Base-by-base conservation (phyloP, 2,113 vertebrate genomes). In the Quiscalus mexicanus region DNA sequence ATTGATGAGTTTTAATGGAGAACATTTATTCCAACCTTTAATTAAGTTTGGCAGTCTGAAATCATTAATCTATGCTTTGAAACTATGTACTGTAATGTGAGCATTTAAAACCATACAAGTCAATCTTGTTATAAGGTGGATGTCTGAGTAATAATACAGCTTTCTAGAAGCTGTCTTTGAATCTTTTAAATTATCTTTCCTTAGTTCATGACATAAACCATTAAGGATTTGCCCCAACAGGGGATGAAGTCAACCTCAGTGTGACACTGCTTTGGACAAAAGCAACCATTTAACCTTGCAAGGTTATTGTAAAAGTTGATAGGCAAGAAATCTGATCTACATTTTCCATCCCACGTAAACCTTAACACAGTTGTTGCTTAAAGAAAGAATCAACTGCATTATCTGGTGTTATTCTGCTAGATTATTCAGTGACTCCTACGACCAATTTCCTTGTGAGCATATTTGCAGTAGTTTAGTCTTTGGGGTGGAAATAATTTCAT, bases 1-100 rank as follows among this genome's bases (percentile, higher is more conserved):
- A 96, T 58, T 97, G 85, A 93, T 91, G 82, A 95, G 90, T 95
- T 94, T 87, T 97, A 95, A 96, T 56, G 45, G 89, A 94, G 91
- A 96, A 93, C 91, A 93, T 86, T 97, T 96, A 97, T 92, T 87
- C 47, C 41, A 97, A 90, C 86, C 79, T 89, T 94, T 95, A 97
- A 97, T 97, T 97, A 97, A 95, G 80, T 95, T 76, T 97, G 93
- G 79, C 89, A 95, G 90, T 85, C 89, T 96, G 62, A 97, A 97
- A 98, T 87, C 35, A 90, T 93, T 92, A 65, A 60, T 93, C 69
- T 93, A 91, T 73, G 76, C 77, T 94, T 95, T 95, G 58, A 95
- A 95, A 82, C 84, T 67, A 90, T 8, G 16, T 24, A 64, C 42
- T 91, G 64, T 91, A 82, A 49, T 2, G 0, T 58, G 45, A 87